Percentiles rank a stretch among this genome's conserved stretches.
Conservation (phyloP, 2,797 vertebrate species). For the Enteromius anoplus region DNA sequence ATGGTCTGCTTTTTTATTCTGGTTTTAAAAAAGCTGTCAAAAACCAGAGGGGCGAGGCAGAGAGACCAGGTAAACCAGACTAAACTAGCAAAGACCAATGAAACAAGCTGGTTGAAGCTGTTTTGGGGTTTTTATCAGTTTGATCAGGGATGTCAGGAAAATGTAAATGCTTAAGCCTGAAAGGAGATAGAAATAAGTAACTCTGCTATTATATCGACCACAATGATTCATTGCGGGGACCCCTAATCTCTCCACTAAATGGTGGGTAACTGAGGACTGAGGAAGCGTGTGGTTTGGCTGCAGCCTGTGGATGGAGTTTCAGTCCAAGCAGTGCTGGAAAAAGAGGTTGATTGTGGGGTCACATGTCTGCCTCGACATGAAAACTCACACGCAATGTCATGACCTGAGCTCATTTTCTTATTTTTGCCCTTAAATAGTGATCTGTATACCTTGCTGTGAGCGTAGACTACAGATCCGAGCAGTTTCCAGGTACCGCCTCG, state of each 20-base stretch:
- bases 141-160: constrained; percentile 36
- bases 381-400: constrained; percentile 48
- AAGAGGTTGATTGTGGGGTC: constrained; percentile 56
- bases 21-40: constrained; percentile 22
- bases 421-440: not conserved
- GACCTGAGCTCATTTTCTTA: constrained; percentile 31
- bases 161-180: constrained; percentile 40
- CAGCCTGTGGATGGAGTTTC: constrained; percentile 49
- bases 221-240: constrained; percentile 56
- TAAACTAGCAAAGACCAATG: not conserved
- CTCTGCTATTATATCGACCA: constrained; percentile 54
- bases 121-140: not conserved
- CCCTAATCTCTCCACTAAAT: constrained; percentile 62
- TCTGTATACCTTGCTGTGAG: constrained; percentile 93
- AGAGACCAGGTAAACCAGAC: not conserved
- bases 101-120: not conserved
- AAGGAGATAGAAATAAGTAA: constrained; percentile 55
- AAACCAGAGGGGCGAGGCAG: constrained; percentile 23
- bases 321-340: constrained; percentile 47
- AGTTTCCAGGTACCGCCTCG: constrained; percentile 98
- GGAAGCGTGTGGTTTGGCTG: constrained; percentile 63
- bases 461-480: constrained; percentile 96
- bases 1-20: not conserved
- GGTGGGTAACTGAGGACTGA: constrained; percentile 56
- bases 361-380: constrained; percentile 43